Conservation (phyloP, 2,113 vertebrate genomes). For the Pyrgilauda ruficollis region DNA sequence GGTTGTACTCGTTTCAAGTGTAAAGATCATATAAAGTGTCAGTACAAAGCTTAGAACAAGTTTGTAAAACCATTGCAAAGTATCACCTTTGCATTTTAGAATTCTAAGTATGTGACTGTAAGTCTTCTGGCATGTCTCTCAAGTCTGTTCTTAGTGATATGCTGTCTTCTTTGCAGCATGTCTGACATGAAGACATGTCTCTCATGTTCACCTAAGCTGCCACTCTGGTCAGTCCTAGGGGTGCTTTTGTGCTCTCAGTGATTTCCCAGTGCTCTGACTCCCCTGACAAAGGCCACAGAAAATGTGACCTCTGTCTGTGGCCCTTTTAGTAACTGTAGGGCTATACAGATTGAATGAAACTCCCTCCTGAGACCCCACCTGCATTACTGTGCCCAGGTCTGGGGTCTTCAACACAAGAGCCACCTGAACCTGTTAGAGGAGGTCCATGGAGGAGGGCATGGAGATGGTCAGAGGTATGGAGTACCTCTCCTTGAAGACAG, state of each 20-base stretch:
- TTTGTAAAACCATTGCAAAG: not conserved
- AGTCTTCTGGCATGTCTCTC: not conserved
- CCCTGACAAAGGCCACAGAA: not conserved
- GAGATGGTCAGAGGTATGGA: not conserved
- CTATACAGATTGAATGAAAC: not conserved
- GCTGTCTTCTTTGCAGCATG: not conserved
- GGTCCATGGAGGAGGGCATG: fast-evolving
- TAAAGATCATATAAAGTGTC: not conserved
- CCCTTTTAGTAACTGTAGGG: not conserved
- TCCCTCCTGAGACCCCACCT: fast-evolving
- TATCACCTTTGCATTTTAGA: not conserved
- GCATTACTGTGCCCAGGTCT: not conserved
- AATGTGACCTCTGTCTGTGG: not conserved
- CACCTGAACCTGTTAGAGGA: not conserved
- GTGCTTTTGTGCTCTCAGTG: not conserved
- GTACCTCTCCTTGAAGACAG: not conserved
- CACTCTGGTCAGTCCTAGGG: not conserved
- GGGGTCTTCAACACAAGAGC: too few relatives aligned
- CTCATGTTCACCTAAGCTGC: not conserved
- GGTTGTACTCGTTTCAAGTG: not conserved
- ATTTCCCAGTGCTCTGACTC: not conserved
- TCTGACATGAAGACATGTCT: not conserved
- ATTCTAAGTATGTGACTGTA: not conserved
- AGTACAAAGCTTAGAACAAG: not conserved
- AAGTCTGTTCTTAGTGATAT: not conserved